Percentiles rank a stretch among this genome's conserved stretches.
Conservation (phyloP, 2,797 vertebrate genomes). For the Etheostoma nigrum region DNA sequence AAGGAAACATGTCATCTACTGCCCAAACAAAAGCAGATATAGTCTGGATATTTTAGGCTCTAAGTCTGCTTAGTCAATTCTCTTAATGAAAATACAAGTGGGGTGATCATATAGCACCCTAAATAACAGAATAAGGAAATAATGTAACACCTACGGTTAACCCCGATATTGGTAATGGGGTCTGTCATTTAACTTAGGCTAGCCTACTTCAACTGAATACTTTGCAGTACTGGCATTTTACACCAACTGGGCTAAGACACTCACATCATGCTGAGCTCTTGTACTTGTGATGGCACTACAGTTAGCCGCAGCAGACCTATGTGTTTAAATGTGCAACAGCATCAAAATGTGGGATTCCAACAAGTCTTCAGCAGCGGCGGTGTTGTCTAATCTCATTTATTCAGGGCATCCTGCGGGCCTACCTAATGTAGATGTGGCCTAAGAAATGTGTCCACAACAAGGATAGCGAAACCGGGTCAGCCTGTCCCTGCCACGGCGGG, state of each 20-base stretch:
- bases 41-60: not conserved
- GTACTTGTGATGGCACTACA: not conserved
- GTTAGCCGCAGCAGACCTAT: not conserved
- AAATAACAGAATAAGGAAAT: not conserved
- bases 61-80: not conserved
- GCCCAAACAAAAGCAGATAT: not conserved
- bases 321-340: slow-evolving; percentile 34
- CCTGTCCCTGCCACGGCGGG: not conserved
- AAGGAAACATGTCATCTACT: slow-evolving; percentile 26
- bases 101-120: not conserved
- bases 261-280: not conserved
- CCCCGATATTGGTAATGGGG: not conserved
- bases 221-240: not conserved
- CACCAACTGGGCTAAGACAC: not conserved
- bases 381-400: slow-evolving; percentile 40
- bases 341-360: slow-evolving; percentile 50
- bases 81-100: not conserved
- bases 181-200: not conserved
- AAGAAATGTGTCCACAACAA: slow-evolving; percentile 30
- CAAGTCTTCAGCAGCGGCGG: slow-evolving; percentile 40
- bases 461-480: slow-evolving; percentile 45
- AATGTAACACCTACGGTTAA: not conserved
- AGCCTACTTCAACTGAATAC: not conserved
- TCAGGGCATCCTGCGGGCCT: slow-evolving; percentile 62
- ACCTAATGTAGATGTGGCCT: slow-evolving; percentile 57